phyloP scores from a whole-genome alignment of 2,113 vertebrate genomes.

The Dromiciops gliroides region DNA sequence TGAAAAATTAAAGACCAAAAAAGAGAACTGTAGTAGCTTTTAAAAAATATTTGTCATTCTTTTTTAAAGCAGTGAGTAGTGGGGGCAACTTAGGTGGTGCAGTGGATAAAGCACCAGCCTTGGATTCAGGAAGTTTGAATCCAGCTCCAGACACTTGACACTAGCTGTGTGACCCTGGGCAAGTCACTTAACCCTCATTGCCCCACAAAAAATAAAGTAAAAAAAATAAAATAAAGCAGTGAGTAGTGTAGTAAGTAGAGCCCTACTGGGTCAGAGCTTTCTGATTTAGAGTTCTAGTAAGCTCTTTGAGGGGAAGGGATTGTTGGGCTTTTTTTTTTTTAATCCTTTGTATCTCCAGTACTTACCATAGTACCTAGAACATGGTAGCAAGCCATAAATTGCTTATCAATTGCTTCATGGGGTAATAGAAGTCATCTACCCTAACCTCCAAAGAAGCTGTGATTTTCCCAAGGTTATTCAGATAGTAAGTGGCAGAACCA shows the following conservation, averaged over 20 bases:
- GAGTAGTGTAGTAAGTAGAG: neutral
- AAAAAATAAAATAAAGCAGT: too few relatives aligned
- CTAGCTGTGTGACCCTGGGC: too few relatives aligned
- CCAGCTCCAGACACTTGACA: too few relatives aligned
- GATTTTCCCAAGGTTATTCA: neutral
- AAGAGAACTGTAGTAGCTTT: neutral
- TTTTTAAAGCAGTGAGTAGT: slow-evolving; percentile 6
- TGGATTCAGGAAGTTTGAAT: too few relatives aligned
- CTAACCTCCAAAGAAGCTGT: neutral
- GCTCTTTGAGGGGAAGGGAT: neutral
- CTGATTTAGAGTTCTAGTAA: slow-evolving; percentile 26
- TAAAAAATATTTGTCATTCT: neutral
- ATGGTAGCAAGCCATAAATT: neutral
- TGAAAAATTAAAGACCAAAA: neutral
- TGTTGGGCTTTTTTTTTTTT: neutral
- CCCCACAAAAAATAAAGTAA: too few relatives aligned
- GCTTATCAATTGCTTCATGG: neutral
- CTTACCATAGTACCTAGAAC: neutral
- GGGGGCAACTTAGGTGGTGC: too few relatives aligned
- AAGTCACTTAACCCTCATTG: too few relatives aligned
- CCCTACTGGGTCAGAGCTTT: too few relatives aligned
- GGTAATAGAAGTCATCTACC: neutral
- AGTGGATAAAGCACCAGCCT: too few relatives aligned
- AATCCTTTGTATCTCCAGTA: neutral
- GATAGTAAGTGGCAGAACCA: neutral